Percentiles rank a stretch among this genome's conserved stretches.
Conservation (phyloP, 2,797 vertebrate species). For the Apogon talboti region DNA sequence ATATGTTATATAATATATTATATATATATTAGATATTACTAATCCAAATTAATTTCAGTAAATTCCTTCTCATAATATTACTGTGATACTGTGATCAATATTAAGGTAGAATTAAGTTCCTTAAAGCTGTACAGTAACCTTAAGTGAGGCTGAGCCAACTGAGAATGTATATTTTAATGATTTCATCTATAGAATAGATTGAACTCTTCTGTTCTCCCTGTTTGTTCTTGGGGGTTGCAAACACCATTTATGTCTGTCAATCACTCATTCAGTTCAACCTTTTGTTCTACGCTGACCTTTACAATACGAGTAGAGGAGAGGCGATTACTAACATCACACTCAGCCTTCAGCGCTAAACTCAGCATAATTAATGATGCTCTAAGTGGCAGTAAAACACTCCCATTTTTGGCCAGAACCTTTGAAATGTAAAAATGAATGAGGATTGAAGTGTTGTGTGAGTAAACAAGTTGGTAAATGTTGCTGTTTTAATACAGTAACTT, state of each 20-base stretch:
- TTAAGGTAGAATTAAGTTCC: too few species aligned
- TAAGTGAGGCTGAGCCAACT: background rate
- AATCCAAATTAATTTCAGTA: too few species aligned
- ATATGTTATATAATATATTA: too few species aligned
- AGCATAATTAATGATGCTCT: constrained; percentile 55
- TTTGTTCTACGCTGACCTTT: constrained; percentile 72
- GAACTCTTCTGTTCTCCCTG: constrained; percentile 12
- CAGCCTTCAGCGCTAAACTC: constrained; percentile 25
- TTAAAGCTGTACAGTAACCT: too few species aligned
- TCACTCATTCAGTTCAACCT: constrained; percentile 54
- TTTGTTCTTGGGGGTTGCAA: background rate
- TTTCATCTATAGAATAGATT: constrained; percentile 18
- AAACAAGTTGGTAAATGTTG: too few species aligned
- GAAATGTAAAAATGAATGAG: constrained; percentile 20
- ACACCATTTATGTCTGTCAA: constrained; percentile 46
- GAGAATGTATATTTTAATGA: constrained; percentile 44
- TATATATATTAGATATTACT: too few species aligned
- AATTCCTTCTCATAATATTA: too few species aligned
- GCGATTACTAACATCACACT: constrained; percentile 62
- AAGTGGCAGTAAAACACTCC: constrained; percentile 32
- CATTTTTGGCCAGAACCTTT: constrained; percentile 18
- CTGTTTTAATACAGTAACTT: too few species aligned
- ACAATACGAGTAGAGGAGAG: constrained; percentile 10
- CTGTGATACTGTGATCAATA: too few species aligned
- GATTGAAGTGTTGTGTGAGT: constrained; percentile 3